These are phyloP conservation scores for Gnathonemus echidnorhynchus DNA, from an alignment of 2,113 vertebrate species.

Conservation along the genomic window DNA sequence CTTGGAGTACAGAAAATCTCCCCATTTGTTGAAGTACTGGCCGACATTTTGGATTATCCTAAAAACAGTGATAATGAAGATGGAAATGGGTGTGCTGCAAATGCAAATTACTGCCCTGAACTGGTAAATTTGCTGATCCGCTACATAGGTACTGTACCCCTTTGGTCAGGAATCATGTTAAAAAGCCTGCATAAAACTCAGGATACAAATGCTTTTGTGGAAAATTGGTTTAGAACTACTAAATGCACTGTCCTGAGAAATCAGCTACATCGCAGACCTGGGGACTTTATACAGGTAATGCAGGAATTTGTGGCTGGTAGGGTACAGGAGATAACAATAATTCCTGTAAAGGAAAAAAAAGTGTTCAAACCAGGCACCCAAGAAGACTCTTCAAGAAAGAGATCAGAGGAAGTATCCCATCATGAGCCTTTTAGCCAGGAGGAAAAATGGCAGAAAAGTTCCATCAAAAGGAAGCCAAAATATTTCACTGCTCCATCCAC, in stretches of 20 bases:
- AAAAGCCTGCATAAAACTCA: too few species aligned
- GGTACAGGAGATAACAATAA: background rate
- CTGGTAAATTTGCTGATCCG: too few species aligned
- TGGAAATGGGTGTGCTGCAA: too few species aligned
- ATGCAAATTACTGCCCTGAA: too few species aligned
- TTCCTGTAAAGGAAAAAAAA: background rate
- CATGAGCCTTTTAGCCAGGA: background rate
- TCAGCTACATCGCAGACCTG: background rate
- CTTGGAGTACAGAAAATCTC: too few species aligned
- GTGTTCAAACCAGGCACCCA: background rate
- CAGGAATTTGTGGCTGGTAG: background rate
- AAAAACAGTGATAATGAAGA: too few species aligned
- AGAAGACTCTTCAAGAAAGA: background rate
- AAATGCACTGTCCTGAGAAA: background rate
- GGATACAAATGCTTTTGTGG: background rate
- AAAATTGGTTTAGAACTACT: background rate
- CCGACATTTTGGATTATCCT: too few species aligned
- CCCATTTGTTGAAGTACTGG: too few species aligned
- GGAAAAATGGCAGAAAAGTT: background rate
- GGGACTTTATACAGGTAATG: background rate
- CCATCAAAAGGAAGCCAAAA: background rate
- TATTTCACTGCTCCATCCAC: background rate
- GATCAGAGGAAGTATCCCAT: background rate
- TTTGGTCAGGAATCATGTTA: too few species aligned
- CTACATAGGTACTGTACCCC: too few species aligned